Evolutionary conservation across 92 coral and sea anemone species (phyloP).

Genomic region (Heteractis magnifica): DNA sequence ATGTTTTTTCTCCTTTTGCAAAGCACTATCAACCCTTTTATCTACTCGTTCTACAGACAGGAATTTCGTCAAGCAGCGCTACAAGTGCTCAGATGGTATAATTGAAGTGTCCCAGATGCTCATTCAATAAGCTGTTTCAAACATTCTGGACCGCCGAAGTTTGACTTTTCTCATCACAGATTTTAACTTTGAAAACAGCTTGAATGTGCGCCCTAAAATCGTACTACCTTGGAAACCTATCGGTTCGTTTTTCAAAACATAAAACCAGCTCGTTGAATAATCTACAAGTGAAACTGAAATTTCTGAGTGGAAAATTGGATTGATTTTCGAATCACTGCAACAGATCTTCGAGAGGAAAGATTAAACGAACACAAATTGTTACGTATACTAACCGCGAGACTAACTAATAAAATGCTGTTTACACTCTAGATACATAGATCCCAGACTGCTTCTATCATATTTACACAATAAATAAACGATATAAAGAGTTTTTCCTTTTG

Average conservation of each 20-base stretch:
- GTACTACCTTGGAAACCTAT: neutral
- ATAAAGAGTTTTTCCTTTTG: neutral
- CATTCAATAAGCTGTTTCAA: neutral
- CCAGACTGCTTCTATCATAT: neutral
- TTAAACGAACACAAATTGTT: too few relatives aligned
- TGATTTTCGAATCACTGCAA: neutral
- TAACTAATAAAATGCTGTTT: neutral
- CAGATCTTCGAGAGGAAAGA: too few relatives aligned
- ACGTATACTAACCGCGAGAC: neutral
- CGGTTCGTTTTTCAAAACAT: neutral
- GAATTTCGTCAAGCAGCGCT: conserved; percentile 65
- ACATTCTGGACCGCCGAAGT: neutral
- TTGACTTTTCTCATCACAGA: neutral
- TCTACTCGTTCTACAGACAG: conserved; percentile 63
- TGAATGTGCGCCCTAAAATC: neutral
- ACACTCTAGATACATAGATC: neutral
- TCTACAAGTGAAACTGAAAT: neutral
- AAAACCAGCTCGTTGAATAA: neutral
- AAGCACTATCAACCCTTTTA: conserved; percentile 61
- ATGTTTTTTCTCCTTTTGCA: conserved; percentile 64
- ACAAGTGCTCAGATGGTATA: conserved; percentile 18
- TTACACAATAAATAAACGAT: neutral
- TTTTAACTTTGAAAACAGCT: neutral
- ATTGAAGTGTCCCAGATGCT: neutral
- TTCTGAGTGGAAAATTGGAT: neutral